phyloP scores from a whole-genome alignment of 2,888 invertebrate species.

The Cheilosia pagana region DNA sequence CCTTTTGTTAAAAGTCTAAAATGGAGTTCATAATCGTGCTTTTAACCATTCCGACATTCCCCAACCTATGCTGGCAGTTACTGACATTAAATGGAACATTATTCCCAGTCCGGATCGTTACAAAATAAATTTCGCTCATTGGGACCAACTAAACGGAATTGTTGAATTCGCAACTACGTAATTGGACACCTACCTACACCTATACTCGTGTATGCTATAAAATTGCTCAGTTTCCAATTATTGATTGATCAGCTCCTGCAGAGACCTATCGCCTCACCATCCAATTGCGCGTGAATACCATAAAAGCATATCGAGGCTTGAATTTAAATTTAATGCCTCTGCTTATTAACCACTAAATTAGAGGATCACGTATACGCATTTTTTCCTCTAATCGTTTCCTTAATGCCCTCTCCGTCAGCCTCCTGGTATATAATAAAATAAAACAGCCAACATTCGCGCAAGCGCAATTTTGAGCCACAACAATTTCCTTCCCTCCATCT shows the following conservation, averaged over 20 bases:
- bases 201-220: not conserved
- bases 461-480: not conserved
- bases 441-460: constrained; percentile 3
- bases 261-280: constrained; percentile 2
- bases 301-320: not conserved
- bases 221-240: constrained; percentile 1
- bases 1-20: no score
- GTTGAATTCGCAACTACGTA: not conserved
- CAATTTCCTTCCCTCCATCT: constrained; percentile 14
- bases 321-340: not conserved
- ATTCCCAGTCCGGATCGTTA: no score
- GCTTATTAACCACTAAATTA: constrained; percentile 23
- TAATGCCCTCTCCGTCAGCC: not conserved
- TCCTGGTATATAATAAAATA: constrained; percentile 6
- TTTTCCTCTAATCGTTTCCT: constrained; percentile 18
- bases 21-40: no score
- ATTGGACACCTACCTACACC: not conserved
- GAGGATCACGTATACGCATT: not conserved
- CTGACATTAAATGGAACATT: no score
- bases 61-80: no score
- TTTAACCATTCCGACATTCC: no score
- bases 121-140: no score
- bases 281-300: not conserved
- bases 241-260: constrained; percentile 17
- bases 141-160: not conserved